These are phyloP conservation scores for Pampus argenteus DNA, from an alignment of 2,797 vertebrate genomes.

Conservation along the genomic window DNA sequence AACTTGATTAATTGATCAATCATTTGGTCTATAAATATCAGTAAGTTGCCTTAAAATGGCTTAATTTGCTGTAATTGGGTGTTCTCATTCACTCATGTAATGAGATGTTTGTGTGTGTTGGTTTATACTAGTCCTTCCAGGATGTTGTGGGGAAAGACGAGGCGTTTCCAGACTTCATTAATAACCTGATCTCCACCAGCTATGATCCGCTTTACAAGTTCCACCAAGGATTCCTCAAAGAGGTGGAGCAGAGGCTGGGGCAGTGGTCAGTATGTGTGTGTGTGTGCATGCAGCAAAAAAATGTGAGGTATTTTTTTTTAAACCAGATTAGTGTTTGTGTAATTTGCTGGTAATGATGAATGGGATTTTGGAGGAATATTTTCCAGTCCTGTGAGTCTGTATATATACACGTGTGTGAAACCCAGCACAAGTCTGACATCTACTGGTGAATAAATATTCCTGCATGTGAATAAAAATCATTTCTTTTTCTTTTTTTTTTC, in stretches of 20 bases:
- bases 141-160: conserved; percentile 88
- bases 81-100: neutral
- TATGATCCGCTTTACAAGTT: conserved; percentile 93
- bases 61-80: too few species aligned
- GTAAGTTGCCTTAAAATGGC: too few species aligned
- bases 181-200: conserved; percentile 87
- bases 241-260: conserved; percentile 93
- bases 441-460: conserved; percentile 35
- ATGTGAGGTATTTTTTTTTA: conserved; percentile 19
- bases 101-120: neutral
- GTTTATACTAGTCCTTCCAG: conserved; percentile 88
- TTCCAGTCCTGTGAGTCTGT: conserved; percentile 2
- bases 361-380: conserved; percentile 38
- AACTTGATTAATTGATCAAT: too few species aligned
- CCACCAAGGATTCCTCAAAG: conserved; percentile 92
- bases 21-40: too few species aligned
- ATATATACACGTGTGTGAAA: neutral
- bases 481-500: neutral
- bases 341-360: conserved; percentile 25
- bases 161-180: conserved; percentile 88
- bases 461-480: neutral
- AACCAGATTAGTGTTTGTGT: conserved; percentile 23
- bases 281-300: neutral
- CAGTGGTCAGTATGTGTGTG: conserved; percentile 86
- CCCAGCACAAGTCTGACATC: conserved; percentile 50